phyloP scores from a whole-genome alignment of 2,888 invertebrate genomes.

The Drosophila paucipuncta region DNA sequence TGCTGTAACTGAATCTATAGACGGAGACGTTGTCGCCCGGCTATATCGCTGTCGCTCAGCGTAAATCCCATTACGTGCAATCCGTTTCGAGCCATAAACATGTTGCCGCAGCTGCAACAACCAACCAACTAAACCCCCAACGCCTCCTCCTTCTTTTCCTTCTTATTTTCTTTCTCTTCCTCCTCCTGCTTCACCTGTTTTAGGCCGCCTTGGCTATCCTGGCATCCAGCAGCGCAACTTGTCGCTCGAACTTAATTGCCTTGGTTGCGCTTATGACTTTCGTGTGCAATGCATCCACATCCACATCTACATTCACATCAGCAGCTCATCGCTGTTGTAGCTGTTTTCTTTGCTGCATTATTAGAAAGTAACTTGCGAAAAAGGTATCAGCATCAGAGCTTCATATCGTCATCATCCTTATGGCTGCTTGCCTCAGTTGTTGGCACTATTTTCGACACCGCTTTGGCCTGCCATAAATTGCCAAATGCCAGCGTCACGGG shows the following conservation, averaged over 20 bases:
- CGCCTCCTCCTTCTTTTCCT: constrained; percentile 7
- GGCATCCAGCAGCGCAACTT: constrained; percentile 80
- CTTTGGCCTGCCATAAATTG: constrained; percentile 77
- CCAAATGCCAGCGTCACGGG: constrained; percentile 65
- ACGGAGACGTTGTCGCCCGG: constrained; percentile 31
- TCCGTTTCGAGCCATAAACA: constrained; percentile 82
- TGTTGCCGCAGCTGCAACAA: constrained; percentile 72
- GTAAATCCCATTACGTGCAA: constrained; percentile 81
- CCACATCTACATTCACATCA: constrained; percentile 37
- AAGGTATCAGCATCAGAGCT: constrained; percentile 68
- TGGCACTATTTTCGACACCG: constrained; percentile 82
- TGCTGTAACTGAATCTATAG: constrained; percentile 7
- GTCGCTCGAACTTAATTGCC: constrained; percentile 81
- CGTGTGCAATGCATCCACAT: constrained; percentile 79
- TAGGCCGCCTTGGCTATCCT: constrained; percentile 44
- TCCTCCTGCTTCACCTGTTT: constrained; percentile 4
- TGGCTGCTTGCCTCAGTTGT: constrained; percentile 38
- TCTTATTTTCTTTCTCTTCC: not conserved
- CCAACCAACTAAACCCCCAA: constrained; percentile 9
- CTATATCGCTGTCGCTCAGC: constrained; percentile 80
- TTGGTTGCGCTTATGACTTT: constrained; percentile 80
- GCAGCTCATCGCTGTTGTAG: constrained; percentile 23
- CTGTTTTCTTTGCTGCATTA: constrained; percentile 57
- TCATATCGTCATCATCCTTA: constrained; percentile 61
- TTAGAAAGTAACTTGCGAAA: constrained; percentile 74